Evolutionary conservation across 2,888 invertebrate species (phyloP), one percentile per base, ranked within the genome.

Genomic region (Amphimallon solstitiale): DNA sequence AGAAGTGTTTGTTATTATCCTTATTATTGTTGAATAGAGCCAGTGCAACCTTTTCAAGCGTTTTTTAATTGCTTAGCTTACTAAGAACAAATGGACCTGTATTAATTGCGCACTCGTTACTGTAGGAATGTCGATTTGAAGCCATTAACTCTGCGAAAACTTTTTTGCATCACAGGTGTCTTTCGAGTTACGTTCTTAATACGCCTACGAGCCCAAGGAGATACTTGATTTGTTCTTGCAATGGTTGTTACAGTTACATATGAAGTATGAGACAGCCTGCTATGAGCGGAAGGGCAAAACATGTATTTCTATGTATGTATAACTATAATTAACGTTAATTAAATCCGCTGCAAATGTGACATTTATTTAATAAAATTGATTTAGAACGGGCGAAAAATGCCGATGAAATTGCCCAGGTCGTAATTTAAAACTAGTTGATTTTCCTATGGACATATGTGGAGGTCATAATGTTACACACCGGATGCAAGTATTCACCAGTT

Each of bases 361-460:
- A 46, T 64, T 64, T 56, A 64, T 64, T 64, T 45, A 56, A 34
- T 54, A 54, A 63, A 64, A 35, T 54, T 54, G 54, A 64, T 54
- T 46, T 34, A 49, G 19, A 46, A 9, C 37, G 23, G 23, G 37
- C 14, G 43, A 56, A 40, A 40, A 23, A 56, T 43, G 10, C n/a
- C 17, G 17, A 38, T 37, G 9, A 46, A 23, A 23, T 23, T 23
- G 23, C 23, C 23, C n/a, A 23, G 2, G 23, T 4, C 5, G 23
- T 5, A 23, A 23, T 23, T 23, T 23, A 23, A 5, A 23, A 23
- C 5, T 2, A 23, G 23, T 23, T 23, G 23, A 4, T 23, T 23
- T 23, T 23, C 23, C 23, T 23, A 23, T 23, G 23, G 2, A 23
- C 23, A 23, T 23, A 23, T 23, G 23, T 23, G 23, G 29, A 7